Conservation (phyloP, 2,797 vertebrate species). For the Chlorospingus flavigularis region DNA sequence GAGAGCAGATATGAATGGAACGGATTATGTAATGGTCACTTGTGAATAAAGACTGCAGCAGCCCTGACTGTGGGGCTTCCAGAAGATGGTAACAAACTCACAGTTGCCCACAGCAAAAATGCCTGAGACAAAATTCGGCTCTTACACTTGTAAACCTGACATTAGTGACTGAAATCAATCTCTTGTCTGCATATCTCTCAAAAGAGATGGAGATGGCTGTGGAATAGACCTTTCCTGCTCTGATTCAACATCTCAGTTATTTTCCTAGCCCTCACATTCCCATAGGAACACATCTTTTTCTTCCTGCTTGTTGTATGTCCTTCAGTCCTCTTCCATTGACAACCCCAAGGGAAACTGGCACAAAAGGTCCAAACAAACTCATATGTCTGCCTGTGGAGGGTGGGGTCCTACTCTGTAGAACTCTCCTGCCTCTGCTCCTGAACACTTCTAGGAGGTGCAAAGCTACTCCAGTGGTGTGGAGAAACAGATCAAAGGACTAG, state of each 20-base stretch:
- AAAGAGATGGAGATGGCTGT: background rate
- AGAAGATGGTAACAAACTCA: background rate
- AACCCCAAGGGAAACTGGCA: accelerated
- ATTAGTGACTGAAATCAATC: background rate
- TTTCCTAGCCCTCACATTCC: background rate
- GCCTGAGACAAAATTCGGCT: background rate
- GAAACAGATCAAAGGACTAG: background rate
- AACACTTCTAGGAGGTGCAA: background rate
- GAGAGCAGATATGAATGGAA: background rate
- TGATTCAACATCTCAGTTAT: background rate
- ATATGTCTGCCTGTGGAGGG: background rate
- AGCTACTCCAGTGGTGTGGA: background rate
- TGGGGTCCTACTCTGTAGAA: background rate
- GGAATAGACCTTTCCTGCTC: background rate
- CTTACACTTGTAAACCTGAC: background rate
- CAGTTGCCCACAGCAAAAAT: background rate
- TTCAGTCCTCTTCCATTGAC: background rate
- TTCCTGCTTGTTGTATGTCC: accelerated
- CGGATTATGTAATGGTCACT: background rate
- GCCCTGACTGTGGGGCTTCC: background rate
- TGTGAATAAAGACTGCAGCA: background rate
- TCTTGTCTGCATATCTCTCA: background rate
- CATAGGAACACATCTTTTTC: background rate
- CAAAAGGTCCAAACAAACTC: background rate
- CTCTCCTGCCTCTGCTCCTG: background rate